Percentiles rank a stretch among this genome's conserved stretches.
Evolutionary conservation across 2,888 invertebrate genomes (phyloP).

Genomic region (Ornithoptera priamus): DNA sequence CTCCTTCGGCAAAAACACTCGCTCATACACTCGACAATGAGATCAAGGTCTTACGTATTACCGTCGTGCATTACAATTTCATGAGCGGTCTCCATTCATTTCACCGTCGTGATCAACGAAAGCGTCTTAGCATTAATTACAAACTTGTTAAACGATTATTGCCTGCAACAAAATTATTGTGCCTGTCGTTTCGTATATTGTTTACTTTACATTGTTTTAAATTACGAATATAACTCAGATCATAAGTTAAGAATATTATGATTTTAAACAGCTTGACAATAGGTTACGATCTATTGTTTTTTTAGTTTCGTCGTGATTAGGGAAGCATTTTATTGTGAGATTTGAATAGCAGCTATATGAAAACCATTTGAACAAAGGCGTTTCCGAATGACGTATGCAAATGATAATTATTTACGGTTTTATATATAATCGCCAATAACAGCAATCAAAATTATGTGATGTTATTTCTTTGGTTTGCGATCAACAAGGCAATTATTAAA

Average conservation of each 20-base stretch:
- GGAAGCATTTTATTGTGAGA: slow-evolving; percentile 8
- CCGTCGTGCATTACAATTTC: slow-evolving; percentile 3
- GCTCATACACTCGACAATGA: neutral
- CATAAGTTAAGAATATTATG: neutral
- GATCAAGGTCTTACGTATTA: slow-evolving; percentile 20
- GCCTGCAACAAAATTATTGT: slow-evolving; percentile 40
- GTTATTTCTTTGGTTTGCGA: no score
- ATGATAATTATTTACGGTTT: no score
- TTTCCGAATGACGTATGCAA: neutral
- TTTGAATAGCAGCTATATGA: neutral
- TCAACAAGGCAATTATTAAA: no score
- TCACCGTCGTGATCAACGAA: slow-evolving; percentile 29
- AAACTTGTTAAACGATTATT: slow-evolving; percentile 44
- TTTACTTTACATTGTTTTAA: slow-evolving; percentile 39
- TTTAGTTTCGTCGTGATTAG: slow-evolving; percentile 4
- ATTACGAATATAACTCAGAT: slow-evolving; percentile 21
- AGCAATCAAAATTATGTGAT: no score
- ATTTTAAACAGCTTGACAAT: slow-evolving; percentile 15
- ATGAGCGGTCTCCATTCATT: slow-evolving; percentile 22
- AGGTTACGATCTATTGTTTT: neutral
- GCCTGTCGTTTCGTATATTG: slow-evolving; percentile 49
- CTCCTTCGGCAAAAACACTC: neutral
- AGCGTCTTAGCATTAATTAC: slow-evolving; percentile 39
- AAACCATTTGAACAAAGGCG: neutral
- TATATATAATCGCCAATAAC: no score